These are phyloP conservation scores for Chromis chromis DNA, from an alignment of 2,797 vertebrate genomes.

Conservation along the genomic window DNA sequence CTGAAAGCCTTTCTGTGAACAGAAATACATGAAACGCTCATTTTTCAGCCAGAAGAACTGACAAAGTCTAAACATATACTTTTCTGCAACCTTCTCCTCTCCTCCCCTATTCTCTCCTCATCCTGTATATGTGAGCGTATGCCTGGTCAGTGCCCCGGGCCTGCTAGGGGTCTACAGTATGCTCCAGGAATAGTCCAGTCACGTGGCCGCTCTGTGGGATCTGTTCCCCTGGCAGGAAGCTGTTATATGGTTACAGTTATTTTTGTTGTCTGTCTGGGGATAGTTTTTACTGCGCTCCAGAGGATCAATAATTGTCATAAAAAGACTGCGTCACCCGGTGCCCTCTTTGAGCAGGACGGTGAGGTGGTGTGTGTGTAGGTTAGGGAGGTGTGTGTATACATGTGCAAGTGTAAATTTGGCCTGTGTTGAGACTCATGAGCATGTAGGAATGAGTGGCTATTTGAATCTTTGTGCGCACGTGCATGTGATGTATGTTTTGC, in stretches of 20 bases:
- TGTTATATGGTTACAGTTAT: conserved; percentile 96
- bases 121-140: conserved; percentile 39
- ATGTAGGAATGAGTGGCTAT: not conserved
- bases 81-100: conserved; percentile 69
- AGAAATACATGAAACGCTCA: conserved; percentile 77
- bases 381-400: conserved; percentile 31
- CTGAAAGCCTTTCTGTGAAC: conserved; percentile 82
- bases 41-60: conserved; percentile 76
- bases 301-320: conserved; percentile 97
- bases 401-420: conserved; percentile 1
- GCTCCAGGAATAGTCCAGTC: conserved; percentile 85
- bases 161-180: conserved; percentile 76
- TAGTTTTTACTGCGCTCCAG: conserved; percentile 93
- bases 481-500: not conserved
- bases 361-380: conserved; percentile 67
- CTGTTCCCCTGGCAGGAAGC: conserved; percentile 95
- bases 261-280: conserved; percentile 98
- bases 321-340: conserved; percentile 91
- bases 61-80: conserved; percentile 64
- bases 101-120: conserved; percentile 15
- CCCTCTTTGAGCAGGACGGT: conserved; percentile 88
- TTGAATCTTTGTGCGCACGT: not conserved
- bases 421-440: not conserved
- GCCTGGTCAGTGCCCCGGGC: conserved; percentile 76
- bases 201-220: conserved; percentile 91